A percentile compares a stretch with the other conserved stretches of the same genome.
Conservation (phyloP, 2,797 vertebrate genomes). For the Tenualosa thibaudeaui region DNA sequence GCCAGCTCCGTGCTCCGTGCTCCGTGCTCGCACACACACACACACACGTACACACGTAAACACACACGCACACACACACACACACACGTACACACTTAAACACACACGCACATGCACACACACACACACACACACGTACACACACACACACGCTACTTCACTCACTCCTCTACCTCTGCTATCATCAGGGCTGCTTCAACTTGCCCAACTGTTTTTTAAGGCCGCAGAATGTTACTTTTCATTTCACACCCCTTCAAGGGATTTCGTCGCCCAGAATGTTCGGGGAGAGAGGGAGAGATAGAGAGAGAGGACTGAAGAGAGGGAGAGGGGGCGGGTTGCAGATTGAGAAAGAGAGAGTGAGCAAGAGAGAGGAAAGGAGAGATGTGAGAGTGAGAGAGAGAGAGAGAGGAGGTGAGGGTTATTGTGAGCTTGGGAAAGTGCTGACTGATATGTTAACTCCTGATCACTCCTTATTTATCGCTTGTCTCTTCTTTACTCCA, state of each 20-base stretch:
- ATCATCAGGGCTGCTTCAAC: background rate
- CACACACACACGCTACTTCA: background rate
- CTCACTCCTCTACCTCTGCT: background rate
- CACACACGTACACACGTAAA: slow-evolving; percentile 17
- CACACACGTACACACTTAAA: slow-evolving; percentile 21
- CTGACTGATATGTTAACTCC: background rate
- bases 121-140: slow-evolving; percentile 22
- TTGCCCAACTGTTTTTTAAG: slow-evolving; percentile 32
- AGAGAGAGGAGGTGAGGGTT: slow-evolving; percentile 16
- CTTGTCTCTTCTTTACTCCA: background rate
- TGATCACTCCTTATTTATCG: background rate
- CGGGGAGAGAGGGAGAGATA: slow-evolving; percentile 23
- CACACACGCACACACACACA: background rate
- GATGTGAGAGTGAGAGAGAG: background rate
- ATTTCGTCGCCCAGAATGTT: background rate
- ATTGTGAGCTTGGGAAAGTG: slow-evolving; percentile 34
- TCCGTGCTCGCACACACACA: background rate
- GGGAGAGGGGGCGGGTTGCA: background rate
- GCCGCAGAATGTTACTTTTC: slow-evolving; percentile 23
- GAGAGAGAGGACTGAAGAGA: slow-evolving; percentile 28
- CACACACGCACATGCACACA: background rate
- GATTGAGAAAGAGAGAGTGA: slow-evolving; percentile 9
- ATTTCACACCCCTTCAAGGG: slow-evolving; percentile 1
- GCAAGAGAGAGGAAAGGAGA: background rate
- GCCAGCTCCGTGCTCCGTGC: background rate